Evolutionary conservation across 2,113 vertebrate genomes (phyloP).

Genomic region (Genyomyrus donnyi): DNA sequence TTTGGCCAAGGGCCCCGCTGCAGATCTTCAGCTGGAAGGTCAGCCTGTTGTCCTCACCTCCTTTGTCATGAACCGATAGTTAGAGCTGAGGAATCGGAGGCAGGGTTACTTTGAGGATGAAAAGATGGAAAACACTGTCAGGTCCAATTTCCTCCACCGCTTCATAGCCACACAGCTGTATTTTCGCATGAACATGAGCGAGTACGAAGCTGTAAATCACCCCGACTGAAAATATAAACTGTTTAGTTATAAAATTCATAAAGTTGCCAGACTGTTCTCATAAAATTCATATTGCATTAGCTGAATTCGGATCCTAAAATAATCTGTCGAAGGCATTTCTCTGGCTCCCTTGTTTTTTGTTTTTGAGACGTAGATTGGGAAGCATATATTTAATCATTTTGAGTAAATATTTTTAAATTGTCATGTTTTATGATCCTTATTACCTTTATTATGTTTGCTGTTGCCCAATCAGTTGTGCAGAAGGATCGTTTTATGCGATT

Average conservation of each 20-base stretch:
- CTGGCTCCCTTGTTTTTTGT: slow-evolving; percentile 16
- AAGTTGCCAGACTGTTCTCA: slow-evolving; percentile 26
- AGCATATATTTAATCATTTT: not conserved
- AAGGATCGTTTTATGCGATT: not conserved
- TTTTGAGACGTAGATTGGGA: not conserved
- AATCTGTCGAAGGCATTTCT: slow-evolving; percentile 22
- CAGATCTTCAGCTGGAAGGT: slow-evolving; percentile 46
- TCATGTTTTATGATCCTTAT: not conserved
- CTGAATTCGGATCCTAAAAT: slow-evolving; percentile 25
- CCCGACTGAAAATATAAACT: slow-evolving; percentile 40
- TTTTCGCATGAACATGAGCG: slow-evolving; percentile 23
- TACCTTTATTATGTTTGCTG: slow-evolving; percentile 3
- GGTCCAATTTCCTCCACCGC: slow-evolving; percentile 37
- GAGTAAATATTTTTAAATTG: slow-evolving; percentile 1
- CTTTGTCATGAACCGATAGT: slow-evolving; percentile 30
- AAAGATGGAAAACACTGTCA: slow-evolving; percentile 46
- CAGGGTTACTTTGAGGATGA: slow-evolving; percentile 42
- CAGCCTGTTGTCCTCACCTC: slow-evolving; percentile 31
- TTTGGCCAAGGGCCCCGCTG: slow-evolving; percentile 50
- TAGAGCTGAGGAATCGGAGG: slow-evolving; percentile 35
- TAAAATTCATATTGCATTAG: slow-evolving; percentile 35
- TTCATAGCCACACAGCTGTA: slow-evolving; percentile 38
- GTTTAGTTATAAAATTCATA: slow-evolving; percentile 36
- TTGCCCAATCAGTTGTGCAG: not conserved
- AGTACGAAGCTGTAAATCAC: slow-evolving; percentile 36